phyloP scores from a whole-genome alignment of 2,797 vertebrate genomes.

The Microctenopoma steveboyesi region DNA sequence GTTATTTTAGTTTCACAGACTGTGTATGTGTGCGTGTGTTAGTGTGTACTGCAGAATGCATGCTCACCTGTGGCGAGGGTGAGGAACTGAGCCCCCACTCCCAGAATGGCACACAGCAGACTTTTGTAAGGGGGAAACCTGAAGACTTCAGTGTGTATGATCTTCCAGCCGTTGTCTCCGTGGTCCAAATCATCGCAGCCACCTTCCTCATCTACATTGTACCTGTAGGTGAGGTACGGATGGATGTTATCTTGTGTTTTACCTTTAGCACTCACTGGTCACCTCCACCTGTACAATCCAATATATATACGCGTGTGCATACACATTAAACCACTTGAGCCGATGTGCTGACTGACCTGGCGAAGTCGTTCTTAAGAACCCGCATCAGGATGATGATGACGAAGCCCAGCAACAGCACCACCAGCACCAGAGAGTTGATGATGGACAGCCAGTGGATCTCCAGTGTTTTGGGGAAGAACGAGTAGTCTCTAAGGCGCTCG shows the following conservation, averaged over 20 bases:
- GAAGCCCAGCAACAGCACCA: conserved; percentile 92
- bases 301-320: too few species aligned
- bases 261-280: neutral
- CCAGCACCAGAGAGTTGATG: conserved; percentile 94
- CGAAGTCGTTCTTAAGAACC: conserved; percentile 93
- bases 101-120: conserved; percentile 90
- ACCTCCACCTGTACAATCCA: too few species aligned
- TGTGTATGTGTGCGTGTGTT: neutral
- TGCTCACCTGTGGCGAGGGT: conserved; percentile 89
- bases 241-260: neutral
- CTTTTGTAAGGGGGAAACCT: conserved; percentile 91
- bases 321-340: too few species aligned
- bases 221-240: conserved; percentile 75
- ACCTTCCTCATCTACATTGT: conserved; percentile 92
- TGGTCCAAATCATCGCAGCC: conserved; percentile 91
- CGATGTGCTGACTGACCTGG: conserved; percentile 77
- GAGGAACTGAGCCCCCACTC: conserved; percentile 93
- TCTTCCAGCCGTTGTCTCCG: conserved; percentile 96
- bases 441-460: conserved; percentile 97
- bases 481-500: conserved; percentile 87
- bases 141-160: conserved; percentile 95
- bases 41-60: conserved; percentile 10
- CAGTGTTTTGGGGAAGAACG: conserved; percentile 93
- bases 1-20: neutral
- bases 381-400: conserved; percentile 97